Evolutionary conservation across 2,113 vertebrate species (phyloP).

Genomic region (Pogona vitticeps): DNA sequence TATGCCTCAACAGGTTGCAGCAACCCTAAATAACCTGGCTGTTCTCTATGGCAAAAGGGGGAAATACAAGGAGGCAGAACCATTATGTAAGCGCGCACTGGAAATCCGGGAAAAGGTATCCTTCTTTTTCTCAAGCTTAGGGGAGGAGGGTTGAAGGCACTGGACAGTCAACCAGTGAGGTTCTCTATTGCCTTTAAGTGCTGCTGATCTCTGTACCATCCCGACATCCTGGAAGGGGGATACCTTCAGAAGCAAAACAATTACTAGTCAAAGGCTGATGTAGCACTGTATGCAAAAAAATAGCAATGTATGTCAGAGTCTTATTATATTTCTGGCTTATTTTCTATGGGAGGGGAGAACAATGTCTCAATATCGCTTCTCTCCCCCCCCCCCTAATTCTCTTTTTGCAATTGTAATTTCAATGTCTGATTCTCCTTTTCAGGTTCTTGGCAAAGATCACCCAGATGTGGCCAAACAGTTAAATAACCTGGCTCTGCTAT

Average conservation of each 20-base stretch:
- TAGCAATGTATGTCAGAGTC: neutral
- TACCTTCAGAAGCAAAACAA: neutral
- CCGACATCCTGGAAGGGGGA: neutral
- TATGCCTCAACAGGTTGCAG: slow-evolving; percentile 86
- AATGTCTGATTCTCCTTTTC: slow-evolving; percentile 21
- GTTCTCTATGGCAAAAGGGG: slow-evolving; percentile 97
- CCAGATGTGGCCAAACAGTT: slow-evolving; percentile 98
- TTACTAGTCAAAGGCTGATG: neutral
- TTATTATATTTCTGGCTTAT: too few species aligned
- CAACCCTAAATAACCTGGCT: slow-evolving; percentile 96
- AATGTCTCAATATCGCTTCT: neutral
- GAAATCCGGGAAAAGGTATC: slow-evolving; percentile 98
- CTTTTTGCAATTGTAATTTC: neutral
- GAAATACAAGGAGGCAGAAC: slow-evolving; percentile 97
- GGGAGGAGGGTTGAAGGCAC: neutral
- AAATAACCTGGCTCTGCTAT: slow-evolving; percentile 95
- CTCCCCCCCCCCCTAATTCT: neutral
- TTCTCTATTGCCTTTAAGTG: neutral
- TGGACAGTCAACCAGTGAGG: too few species aligned
- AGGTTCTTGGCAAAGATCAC: slow-evolving; percentile 96
- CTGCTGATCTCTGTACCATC: fast-evolving
- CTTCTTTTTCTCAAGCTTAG: neutral
- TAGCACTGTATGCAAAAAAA: neutral
- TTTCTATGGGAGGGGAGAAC: too few species aligned
- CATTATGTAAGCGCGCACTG: slow-evolving; percentile 94